Evolutionary conservation across 2,113 vertebrate species (phyloP), one percentile per base, ranked within the genome.

Genomic region (Gnathonemus echidnorhynchus): DNA sequence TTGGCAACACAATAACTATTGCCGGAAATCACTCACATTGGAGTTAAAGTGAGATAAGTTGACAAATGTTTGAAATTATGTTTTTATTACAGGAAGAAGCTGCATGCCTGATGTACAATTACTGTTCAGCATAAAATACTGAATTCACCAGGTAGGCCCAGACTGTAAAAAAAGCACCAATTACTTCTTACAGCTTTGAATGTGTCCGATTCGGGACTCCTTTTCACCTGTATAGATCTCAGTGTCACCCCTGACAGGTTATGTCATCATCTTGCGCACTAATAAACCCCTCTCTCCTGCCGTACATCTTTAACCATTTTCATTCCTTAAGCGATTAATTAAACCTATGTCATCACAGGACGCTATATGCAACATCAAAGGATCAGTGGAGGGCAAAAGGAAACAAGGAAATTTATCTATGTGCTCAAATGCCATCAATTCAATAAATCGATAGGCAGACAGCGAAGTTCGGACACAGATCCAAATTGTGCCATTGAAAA

Each of bases 391-490:
- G 17, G 31, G 80, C 35, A 53, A 84, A 89, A 50, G 15, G 45
- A 87, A 87, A 89, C 74, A 31, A 66, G 24, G 52, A 50, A 87
- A 90, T 90, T 90, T 90, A 70, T 56, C n/a, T 90, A 53, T 88
- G 85, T 11, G 21, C 45, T 88, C 86, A 74, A 87, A 87, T 80
- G 80, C 77, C 49, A 53, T n/a, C 88, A 53, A 87, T 90, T 90
- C 58, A 87, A 90, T 90, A 84, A 89, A 89, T 89, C 74, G 70
- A 84, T 70, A 87, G 84, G 45, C 46, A 35, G 53, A 86, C 49
- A 52, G 91, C 70, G 88, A 89, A 92, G 2, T 90, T 88, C 62
- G 86, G 90, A 92, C 91, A 91, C 89, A 91, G 90, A 91, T 74
- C 27, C 86, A 50, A 31, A 70, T 42, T 49, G 89, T 91, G 87